Percentiles rank a stretch among this genome's conserved stretches.
phyloP scores from a whole-genome alignment of 2,888 invertebrate genomes.

The Callinectes sapidus region DNA sequence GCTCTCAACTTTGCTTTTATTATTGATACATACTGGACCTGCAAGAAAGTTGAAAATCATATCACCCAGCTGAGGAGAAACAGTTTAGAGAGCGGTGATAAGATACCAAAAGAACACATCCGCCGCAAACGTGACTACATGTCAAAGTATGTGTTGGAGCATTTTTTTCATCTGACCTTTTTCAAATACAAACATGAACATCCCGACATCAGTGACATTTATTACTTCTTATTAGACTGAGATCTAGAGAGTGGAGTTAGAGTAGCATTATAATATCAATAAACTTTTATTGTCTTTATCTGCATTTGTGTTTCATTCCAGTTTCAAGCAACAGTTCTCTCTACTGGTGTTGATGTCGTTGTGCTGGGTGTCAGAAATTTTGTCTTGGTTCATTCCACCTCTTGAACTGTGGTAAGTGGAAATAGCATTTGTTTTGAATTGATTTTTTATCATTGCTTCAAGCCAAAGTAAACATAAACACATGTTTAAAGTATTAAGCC shows the following conservation, averaged over 20 bases:
- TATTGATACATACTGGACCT: conserved; percentile 39
- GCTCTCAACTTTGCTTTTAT: conserved; percentile 39
- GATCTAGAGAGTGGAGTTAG: not conserved
- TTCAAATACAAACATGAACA: not conserved
- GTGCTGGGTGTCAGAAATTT: conserved; percentile 43
- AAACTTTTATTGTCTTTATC: not conserved
- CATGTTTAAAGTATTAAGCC: not conserved
- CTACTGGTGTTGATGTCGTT: conserved; percentile 41
- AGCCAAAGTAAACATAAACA: not conserved
- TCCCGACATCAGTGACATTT: not conserved
- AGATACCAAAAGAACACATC: not conserved
- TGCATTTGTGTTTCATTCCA: conserved; percentile 15
- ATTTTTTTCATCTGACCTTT: too few relatives aligned
- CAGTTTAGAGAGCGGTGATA: not conserved
- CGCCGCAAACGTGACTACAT: conserved; percentile 44
- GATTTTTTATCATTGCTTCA: not conserved
- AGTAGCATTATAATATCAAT: not conserved
- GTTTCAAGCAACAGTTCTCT: conserved; percentile 52
- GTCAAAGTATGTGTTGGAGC: conserved; percentile 38
- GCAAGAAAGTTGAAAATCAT: conserved; percentile 3
- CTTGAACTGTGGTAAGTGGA: conserved; percentile 39
- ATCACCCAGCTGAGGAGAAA: not conserved
- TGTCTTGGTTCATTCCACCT: conserved; percentile 52
- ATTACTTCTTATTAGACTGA: too few relatives aligned
- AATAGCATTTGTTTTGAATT: not conserved